phyloP scores from a whole-genome alignment of 2,797 vertebrate species.

The Centropyge bicolor region DNA sequence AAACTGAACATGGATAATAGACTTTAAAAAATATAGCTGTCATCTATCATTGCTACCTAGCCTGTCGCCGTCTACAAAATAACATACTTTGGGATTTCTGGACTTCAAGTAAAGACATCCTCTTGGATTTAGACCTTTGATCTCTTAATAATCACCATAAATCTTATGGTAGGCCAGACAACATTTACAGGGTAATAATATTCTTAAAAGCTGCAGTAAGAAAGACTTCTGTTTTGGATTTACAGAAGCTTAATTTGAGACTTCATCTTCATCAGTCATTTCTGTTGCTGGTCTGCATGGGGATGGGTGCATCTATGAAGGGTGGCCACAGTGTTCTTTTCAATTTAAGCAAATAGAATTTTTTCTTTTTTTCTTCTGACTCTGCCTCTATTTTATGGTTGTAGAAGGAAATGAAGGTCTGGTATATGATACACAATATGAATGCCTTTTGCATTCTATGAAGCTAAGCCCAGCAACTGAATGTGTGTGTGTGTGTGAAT shows the following conservation, averaged over 20 bases:
- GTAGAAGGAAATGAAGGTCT: background rate
- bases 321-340: slow-evolving; percentile 3
- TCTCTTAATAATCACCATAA: slow-evolving; percentile 14
- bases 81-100: slow-evolving; percentile 19
- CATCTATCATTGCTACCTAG: background rate
- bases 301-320: background rate
- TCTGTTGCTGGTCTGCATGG: slow-evolving; percentile 2
- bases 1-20: background rate
- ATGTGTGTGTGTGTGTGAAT: too few relatives aligned
- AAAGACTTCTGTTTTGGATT: background rate
- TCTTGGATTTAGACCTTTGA: slow-evolving; percentile 35
- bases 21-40: background rate
- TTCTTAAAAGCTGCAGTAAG: slow-evolving; percentile 42
- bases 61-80: slow-evolving; percentile 1
- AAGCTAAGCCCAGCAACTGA: too few relatives aligned
- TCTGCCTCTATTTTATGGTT: background rate
- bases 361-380: background rate
- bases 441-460: background rate
- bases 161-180: slow-evolving; percentile 34
- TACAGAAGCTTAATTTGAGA: slow-evolving; percentile 27
- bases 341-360: background rate
- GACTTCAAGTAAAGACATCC: slow-evolving; percentile 15
- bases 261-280: background rate
- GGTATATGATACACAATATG: background rate
- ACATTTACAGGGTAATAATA: slow-evolving; percentile 50